Evolutionary conservation across 1,140 invertebrate genomes (phyloP), one percentile per base, ranked within the genome.

Genomic region (Caenorhabditis inopinata): DNA sequence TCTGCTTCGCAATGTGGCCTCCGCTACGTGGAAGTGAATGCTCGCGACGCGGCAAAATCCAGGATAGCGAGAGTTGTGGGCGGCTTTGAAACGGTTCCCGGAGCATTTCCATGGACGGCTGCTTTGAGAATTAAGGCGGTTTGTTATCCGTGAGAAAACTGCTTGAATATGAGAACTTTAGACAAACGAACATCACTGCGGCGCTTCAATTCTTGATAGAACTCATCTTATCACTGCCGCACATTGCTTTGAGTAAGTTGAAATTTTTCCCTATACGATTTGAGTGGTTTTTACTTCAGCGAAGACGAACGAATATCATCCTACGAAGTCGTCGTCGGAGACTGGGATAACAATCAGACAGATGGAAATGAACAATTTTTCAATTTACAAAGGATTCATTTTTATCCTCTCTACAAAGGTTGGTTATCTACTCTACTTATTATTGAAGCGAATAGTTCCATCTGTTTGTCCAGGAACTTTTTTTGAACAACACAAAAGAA

Each of bases 181-280:
- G 78, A 74, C 78, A 14, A 51, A 58, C 32, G 35, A 53, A 2
- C 80, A 81, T 73, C 80, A 81, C 25, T 81, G 80, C 42, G 80
- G 80, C 21, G 80, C 80, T 4, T 53, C 51, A 3, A 45, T 81
- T 38, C 47, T 81, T 1, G 53, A 81, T 42, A 35, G 14, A 14
- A 81, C 53, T 12, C 75, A 76, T 68, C 38, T 81, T 6, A 76
- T 81, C 6, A 81, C 80, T 16, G 80, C 80, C 47, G 80, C 80
- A 12, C 80, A 81, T 74, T 81, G 80, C n/a, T 81, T 81, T 45
- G 80, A 81, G 80, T 81, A 14, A 32, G 49, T 46, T 42, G n/a
- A n/a, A n/a, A 42, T n/a, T 25, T 47, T 2, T 47, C 2, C 14
- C 18, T 51, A 14, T 18, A 76, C 1, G 1, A 6, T 23, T 35